Base-by-base conservation (phyloP, 2,888 invertebrate species). In the Cephus pulcher region DNA sequence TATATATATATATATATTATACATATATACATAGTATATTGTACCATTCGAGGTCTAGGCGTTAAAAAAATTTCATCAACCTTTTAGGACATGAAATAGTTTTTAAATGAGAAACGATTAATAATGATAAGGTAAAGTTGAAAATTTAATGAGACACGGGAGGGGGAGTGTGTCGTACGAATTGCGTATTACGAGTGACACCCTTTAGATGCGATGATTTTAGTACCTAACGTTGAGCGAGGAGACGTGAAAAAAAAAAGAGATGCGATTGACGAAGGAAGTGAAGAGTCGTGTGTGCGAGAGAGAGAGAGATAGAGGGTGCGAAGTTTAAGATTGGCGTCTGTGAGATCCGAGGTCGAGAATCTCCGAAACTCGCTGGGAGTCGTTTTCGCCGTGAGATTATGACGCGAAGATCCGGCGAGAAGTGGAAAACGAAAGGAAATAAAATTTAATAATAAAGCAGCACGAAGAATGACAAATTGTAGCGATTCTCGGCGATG, bases 1-100 rank as follows among this genome's bases (percentile, higher is more conserved):
- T 40, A 40, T 23, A 40, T 12, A 37, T 37, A 37, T 74, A 74
- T 75, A 75, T 34, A 75, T 75, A 75, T 40, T 37, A 56, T 75
- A 40, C 68, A 75, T 56, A 37, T 37, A 37, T 30, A 34, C 68
- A 75, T 40, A 37, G 32, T 75, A 75, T 30, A 30, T 75, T 56
- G 56, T 56, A 56, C 56, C 56, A 56, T 56, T 56, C 56, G 56
- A 56, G 56, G 56, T 56, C 56, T 56, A 56, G 56, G 56, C 56
- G 23, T 56, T 56, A 56, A 23, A 56, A 56, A 56, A 56, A 1
- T 56, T 56, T 56, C 56, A 56, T 56, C 56, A 56, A 56, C 56
- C 56, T 56, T 56, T 56, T 56, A 56, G 56, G 56, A 56, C 56
- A 56, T 56, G 56, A 56, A 56, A 56, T 56, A 56, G 56, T 56